Percentiles rank a stretch among this genome's conserved stretches.
Conservation (phyloP, 2,113 vertebrate species). For the Diadophis punctatus region DNA sequence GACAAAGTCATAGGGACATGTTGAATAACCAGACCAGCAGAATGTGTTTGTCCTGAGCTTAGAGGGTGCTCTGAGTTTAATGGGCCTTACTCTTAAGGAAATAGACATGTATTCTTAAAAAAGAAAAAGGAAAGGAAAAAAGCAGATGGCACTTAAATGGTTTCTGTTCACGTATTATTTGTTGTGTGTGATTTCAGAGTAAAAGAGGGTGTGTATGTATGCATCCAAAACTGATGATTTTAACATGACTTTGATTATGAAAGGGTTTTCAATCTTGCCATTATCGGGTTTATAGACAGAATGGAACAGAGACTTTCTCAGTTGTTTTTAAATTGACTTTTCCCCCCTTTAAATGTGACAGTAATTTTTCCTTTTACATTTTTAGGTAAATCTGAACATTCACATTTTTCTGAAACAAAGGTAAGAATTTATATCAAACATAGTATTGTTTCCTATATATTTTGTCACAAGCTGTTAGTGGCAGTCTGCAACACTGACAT, state of each 20-base stretch:
- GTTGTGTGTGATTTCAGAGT: background rate
- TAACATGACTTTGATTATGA: background rate
- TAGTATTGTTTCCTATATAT: background rate
- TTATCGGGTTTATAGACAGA: background rate
- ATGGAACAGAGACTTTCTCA: background rate
- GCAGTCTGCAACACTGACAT: background rate
- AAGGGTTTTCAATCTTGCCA: background rate
- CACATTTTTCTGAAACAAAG: conserved; percentile 81
- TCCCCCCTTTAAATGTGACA: conserved; percentile 10
- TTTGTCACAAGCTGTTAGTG: background rate
- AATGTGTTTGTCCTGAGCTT: background rate
- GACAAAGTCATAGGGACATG: background rate
- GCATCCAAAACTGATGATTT: background rate
- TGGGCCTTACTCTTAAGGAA: background rate
- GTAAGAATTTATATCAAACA: conserved; percentile 70
- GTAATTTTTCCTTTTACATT: conserved; percentile 43
- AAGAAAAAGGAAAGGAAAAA: background rate
- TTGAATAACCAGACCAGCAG: background rate
- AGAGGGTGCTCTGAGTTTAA: background rate
- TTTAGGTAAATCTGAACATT: conserved; percentile 75
- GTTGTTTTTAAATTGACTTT: background rate
- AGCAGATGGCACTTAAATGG: background rate
- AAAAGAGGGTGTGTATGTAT: background rate
- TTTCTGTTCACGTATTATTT: background rate
- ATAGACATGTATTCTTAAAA: background rate